These are phyloP conservation scores for Eumacrocentrus americanus DNA, from an alignment of 2,888 invertebrate genomes.

Conservation along the genomic window DNA sequence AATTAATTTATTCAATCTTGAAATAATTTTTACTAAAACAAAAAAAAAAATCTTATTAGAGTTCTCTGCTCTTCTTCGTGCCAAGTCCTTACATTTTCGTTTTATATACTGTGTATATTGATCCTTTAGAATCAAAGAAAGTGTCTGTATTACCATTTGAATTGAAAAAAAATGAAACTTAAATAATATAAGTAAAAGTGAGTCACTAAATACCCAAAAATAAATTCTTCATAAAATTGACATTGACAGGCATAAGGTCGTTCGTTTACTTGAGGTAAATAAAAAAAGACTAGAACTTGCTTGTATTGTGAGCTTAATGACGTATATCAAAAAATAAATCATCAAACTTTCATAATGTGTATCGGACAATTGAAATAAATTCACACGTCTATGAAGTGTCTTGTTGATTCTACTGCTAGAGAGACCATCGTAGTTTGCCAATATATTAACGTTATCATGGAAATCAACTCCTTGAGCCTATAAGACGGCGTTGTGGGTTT, in stretches of 20 bases:
- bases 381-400: constrained; percentile 7
- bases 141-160: not conserved
- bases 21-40: too few species aligned
- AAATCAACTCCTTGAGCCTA: constrained; percentile 17
- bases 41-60: too few species aligned
- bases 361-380: not conserved
- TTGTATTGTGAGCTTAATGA: not conserved
- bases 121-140: not conserved
- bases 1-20: too few species aligned
- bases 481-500: constrained; percentile 7
- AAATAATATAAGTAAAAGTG: not conserved
- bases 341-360: not conserved
- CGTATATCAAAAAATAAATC: not conserved
- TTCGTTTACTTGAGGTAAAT: not conserved
- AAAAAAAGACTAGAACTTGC: not conserved
- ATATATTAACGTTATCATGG: constrained; percentile 28
- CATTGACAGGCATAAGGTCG: not conserved
- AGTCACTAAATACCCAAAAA: constrained; percentile 6
- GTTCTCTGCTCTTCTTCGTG: too few species aligned
- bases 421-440: constrained; percentile 2
- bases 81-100: too few species aligned
- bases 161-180: not conserved
- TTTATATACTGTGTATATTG: too few species aligned
- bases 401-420: not conserved
- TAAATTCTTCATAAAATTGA: constrained; percentile 11